Conservation (phyloP, 1,140 invertebrate genomes). For the Gryllus bimaculatus region DNA sequence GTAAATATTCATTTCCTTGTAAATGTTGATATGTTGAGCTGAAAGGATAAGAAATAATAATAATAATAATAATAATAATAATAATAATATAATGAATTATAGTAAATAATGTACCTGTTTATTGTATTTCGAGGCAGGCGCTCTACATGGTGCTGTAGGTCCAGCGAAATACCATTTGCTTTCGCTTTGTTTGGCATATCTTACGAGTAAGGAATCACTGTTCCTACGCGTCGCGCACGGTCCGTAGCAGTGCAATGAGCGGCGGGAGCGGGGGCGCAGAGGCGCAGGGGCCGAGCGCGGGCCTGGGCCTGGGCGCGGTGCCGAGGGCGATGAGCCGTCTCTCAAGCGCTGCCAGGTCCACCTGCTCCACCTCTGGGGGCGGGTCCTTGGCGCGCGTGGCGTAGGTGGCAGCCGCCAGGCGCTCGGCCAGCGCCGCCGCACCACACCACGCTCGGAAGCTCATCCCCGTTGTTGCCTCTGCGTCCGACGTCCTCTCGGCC, state of each 20-base stretch:
- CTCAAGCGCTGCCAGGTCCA: neutral
- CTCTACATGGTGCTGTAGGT: too few species aligned
- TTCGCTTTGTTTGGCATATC: too few species aligned
- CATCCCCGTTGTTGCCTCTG: neutral
- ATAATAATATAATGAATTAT: neutral
- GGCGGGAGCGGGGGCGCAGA: too few species aligned
- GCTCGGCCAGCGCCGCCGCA: neutral
- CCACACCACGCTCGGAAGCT: neutral
- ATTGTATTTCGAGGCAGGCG: neutral
- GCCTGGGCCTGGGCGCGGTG: neutral
- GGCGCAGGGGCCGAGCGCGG: too few species aligned
- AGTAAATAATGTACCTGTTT: neutral
- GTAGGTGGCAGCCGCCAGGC: neutral
- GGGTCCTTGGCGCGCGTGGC: neutral
- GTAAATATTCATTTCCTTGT: too few species aligned
- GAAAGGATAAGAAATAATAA: neutral
- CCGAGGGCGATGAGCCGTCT: neutral
- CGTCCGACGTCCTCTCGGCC: neutral
- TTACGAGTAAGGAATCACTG: neutral
- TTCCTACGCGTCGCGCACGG: neutral
- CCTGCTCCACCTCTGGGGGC: neutral
- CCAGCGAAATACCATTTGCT: too few species aligned
- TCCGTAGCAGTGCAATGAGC: neutral
- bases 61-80: constrained; percentile 8
- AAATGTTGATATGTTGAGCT: too few species aligned